Evolutionary conservation across 2,888 invertebrate genomes (phyloP).

Genomic region (Ennomos fuscantarius): DNA sequence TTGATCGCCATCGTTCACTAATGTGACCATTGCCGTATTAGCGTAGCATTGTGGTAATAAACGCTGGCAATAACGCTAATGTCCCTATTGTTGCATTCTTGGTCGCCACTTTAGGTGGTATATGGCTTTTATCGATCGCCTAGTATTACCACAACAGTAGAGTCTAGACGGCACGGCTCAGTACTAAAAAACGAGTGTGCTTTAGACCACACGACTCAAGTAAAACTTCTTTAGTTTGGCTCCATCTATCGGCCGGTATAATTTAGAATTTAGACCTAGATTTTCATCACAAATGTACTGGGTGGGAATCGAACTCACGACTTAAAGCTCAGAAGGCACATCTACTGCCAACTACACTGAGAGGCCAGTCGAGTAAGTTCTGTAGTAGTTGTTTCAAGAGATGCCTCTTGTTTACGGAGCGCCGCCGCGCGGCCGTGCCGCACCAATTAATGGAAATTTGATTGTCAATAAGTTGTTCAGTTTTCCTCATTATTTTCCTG

Average conservation of each 20-base stretch:
- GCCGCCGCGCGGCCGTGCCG: too few species aligned
- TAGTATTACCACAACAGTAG: background rate
- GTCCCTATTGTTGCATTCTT: slow-evolving; percentile 26
- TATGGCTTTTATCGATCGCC: background rate
- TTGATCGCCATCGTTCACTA: background rate
- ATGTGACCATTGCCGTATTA: slow-evolving; percentile 10
- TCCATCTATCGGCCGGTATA: too few species aligned
- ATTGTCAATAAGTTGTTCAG: slow-evolving; percentile 1
- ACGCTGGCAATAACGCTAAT: slow-evolving; percentile 14
- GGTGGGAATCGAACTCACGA: too few species aligned
- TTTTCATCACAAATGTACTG: too few species aligned
- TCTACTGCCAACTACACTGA: too few species aligned
- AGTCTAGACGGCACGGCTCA: too few species aligned
- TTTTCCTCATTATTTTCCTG: slow-evolving; percentile 22
- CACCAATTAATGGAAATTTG: background rate
- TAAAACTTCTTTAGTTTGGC: too few species aligned
- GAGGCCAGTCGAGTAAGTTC: too few species aligned
- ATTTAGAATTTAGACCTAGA: too few species aligned
- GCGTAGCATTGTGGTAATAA: slow-evolving; percentile 4
- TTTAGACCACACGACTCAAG: too few species aligned
- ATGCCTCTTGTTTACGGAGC: background rate
- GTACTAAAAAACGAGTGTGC: too few species aligned
- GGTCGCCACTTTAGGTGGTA: slow-evolving; percentile 4
- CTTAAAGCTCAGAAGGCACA: too few species aligned
- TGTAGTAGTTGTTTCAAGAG: background rate